Evolutionary conservation across 2,797 vertebrate genomes (phyloP).

Genomic region (Sebastes minor): DNA sequence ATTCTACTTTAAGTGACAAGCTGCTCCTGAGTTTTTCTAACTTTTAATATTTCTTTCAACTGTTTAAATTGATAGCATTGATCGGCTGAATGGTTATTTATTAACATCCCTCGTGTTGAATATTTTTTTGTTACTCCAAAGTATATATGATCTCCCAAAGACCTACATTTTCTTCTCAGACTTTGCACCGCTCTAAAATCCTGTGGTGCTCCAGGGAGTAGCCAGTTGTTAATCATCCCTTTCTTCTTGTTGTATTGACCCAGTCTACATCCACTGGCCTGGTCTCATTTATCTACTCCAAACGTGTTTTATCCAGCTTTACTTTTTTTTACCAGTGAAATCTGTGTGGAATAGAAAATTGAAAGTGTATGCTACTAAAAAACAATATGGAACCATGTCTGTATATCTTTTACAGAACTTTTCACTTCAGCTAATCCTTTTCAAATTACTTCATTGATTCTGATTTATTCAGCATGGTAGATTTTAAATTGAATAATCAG

Average conservation of each 20-base stretch:
- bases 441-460: not conserved
- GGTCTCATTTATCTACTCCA: not conserved
- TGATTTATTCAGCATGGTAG: not conserved
- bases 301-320: not conserved
- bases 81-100: no score
- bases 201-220: not conserved
- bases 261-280: not conserved
- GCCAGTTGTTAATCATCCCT: not conserved
- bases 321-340: not conserved
- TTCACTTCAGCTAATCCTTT: not conserved
- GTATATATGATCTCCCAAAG: not conserved
- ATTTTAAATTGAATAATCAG: not conserved
- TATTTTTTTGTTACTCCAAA: not conserved
- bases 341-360: not conserved
- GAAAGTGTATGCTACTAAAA: no score
- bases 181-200: not conserved
- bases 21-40: no score
- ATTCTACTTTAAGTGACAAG: no score
- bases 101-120: not conserved
- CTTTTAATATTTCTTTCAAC: no score
- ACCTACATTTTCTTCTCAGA: not conserved
- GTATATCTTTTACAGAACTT: not conserved
- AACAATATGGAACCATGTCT: not conserved
- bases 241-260: slow-evolving; percentile 1
- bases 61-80: no score